Base-by-base conservation (phyloP, 2,888 invertebrate species). In the Tetragonisca angustula region DNA sequence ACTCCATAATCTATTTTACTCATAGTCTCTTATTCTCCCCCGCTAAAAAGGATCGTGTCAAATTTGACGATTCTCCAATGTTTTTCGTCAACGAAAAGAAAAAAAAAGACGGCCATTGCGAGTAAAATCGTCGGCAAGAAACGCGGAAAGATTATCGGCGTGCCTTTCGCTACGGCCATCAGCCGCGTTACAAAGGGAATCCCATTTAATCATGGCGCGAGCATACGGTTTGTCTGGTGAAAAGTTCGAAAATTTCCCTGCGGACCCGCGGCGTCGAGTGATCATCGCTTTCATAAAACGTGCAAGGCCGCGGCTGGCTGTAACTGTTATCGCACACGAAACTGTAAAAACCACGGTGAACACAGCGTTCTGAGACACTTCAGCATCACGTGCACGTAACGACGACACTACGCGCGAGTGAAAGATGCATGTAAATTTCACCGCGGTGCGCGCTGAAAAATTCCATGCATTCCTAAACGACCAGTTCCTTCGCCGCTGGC, bases 391-490 rank as follows among this genome's bases (percentile, higher is more conserved):
- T 36, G 54, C n/a, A 64, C 27, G 2, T 1, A 15, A 32, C 52
- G 64, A 73, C 68, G 21, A 24, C 36, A 32, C 54, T 43, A 62
- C 24, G 21, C 32, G 50, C 67, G 77, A 72, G 69, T 72, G 79
- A 84, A 79, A 81, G 73, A 78, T 76, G 56, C 72, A 83, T 85
- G 78, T 70, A 85, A 83, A 86, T 86, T 68, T 43, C 64, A 80
- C 43, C 73, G 67, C 59, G 68, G 61, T 59, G 21, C 49, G n/a
- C 68, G 61, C 76, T 84, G 85, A 87, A 88, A 87, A 85, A 89
- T 89, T 89, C 84, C 85, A 89, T 90, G 87, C 90, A 89, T 89
- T 89, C 75, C 56, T 62, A 78, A 86, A 85, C 49, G 72, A 15
- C n/a, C 54, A 72, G 43, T 75, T 68, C 52, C 52, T 56, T 61